Percentiles rank a stretch among this genome's conserved stretches.
These are phyloP conservation scores for Mobula hypostoma DNA, from an alignment of 2,113 vertebrate species.

Conservation along the genomic window DNA sequence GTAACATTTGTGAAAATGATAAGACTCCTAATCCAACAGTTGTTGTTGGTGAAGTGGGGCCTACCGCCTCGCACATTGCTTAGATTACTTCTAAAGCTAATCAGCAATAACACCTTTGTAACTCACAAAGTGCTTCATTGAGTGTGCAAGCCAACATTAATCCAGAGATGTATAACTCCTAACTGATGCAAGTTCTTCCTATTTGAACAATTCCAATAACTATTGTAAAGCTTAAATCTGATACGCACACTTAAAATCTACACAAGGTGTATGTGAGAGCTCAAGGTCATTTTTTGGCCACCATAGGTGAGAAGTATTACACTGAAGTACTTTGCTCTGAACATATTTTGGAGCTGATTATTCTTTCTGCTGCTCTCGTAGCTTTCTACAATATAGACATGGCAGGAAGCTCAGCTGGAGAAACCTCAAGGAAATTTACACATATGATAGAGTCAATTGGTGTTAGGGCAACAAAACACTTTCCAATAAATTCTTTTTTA, in stretches of 20 bases:
- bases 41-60: too few species aligned
- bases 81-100: too few species aligned
- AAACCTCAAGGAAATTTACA: background rate
- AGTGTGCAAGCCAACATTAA: background rate
- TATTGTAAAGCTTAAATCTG: background rate
- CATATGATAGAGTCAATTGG: background rate
- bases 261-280: background rate
- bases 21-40: too few species aligned
- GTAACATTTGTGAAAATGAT: too few species aligned
- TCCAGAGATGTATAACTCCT: background rate
- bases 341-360: too few species aligned
- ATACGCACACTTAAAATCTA: background rate
- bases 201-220: background rate
- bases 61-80: too few species aligned
- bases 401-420: background rate
- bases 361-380: background rate
- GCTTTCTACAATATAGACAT: background rate
- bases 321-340: background rate
- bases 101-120: too few species aligned
- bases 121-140: background rate
- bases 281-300: background rate
- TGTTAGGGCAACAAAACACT: background rate
- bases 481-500: background rate
- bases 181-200: background rate
- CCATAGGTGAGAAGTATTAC: too few species aligned